Evolutionary conservation across 2,797 vertebrate species (phyloP).

Genomic region (Todus mexicanus): DNA sequence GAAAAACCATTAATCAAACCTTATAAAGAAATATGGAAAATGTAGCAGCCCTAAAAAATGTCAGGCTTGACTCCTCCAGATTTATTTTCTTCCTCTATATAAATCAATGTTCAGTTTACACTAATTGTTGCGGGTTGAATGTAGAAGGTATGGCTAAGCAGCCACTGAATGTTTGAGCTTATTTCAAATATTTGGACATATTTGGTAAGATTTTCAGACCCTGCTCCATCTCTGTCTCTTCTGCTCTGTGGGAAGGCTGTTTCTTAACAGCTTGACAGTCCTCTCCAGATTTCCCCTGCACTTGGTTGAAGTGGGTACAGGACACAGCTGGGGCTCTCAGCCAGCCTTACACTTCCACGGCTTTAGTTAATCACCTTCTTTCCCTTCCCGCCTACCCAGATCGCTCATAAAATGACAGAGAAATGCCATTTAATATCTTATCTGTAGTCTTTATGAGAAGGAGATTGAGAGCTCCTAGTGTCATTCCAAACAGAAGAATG

Average conservation of each 20-base stretch:
- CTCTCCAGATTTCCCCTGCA: background rate
- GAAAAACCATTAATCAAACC: constrained; percentile 15
- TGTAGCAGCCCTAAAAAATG: background rate
- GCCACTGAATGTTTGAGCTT: constrained; percentile 37
- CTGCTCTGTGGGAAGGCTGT: constrained; percentile 60
- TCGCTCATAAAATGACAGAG: constrained; percentile 9
- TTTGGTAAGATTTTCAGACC: constrained; percentile 59
- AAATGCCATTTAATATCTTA: background rate
- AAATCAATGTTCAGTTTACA: constrained; percentile 22
- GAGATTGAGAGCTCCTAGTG: background rate
- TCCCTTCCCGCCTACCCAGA: constrained; percentile 6
- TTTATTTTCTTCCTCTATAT: constrained; percentile 21
- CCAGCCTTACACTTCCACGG: constrained; percentile 5
- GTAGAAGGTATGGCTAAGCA: constrained; percentile 44
- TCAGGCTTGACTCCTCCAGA: constrained; percentile 2
- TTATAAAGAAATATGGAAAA: constrained; percentile 25
- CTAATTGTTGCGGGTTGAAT: constrained; percentile 14
- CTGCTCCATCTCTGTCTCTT: constrained; percentile 52
- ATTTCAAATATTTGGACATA: constrained; percentile 59
- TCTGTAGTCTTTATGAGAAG: background rate
- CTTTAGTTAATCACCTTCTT: background rate
- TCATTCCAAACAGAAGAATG: background rate
- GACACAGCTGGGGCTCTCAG: constrained; percentile 1
- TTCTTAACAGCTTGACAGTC: constrained; percentile 52
- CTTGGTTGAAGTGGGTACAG: constrained; percentile 16